Evolutionary conservation across 2,888 invertebrate species (phyloP).

Genomic region (Mayetiola destructor): DNA sequence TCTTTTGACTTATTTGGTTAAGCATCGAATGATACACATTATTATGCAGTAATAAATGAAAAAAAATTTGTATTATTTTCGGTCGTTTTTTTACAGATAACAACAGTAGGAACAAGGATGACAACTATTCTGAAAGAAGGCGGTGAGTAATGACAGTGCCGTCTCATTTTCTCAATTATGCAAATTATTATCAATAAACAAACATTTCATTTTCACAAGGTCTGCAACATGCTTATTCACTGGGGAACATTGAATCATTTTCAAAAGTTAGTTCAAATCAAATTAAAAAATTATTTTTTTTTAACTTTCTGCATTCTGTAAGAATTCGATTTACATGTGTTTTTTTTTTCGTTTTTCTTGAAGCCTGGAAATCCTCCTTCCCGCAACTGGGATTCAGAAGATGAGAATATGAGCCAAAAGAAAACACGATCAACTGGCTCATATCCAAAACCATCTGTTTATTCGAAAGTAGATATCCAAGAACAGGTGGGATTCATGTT

Average conservation of each 20-base stretch:
- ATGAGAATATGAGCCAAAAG: constrained; percentile 60
- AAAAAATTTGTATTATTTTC: too few relatives aligned
- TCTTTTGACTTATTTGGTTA: too few relatives aligned
- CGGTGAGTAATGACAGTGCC: too few relatives aligned
- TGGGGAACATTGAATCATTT: neutral
- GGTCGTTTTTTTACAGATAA: too few relatives aligned
- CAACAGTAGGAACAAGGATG: too few relatives aligned
- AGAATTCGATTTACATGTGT: neutral
- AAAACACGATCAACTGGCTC: constrained; percentile 39
- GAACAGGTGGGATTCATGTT: constrained; percentile 45
- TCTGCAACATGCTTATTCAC: constrained; percentile 4
- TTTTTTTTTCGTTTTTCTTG: neutral
- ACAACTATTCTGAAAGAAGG: too few relatives aligned
- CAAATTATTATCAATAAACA: too few relatives aligned
- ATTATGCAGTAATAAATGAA: too few relatives aligned
- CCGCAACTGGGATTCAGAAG: constrained; percentile 57
- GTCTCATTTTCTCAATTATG: too few relatives aligned
- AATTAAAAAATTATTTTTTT: neutral
- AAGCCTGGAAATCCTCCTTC: neutral
- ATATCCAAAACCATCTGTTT: constrained; percentile 39
- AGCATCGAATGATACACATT: too few relatives aligned
- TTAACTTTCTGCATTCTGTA: neutral
- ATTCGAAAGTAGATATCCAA: constrained; percentile 70
- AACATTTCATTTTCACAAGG: too few relatives aligned
- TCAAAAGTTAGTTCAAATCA: neutral